Base-by-base conservation (phyloP, 2,888 invertebrate genomes). In the Eupithecia insigniata region DNA sequence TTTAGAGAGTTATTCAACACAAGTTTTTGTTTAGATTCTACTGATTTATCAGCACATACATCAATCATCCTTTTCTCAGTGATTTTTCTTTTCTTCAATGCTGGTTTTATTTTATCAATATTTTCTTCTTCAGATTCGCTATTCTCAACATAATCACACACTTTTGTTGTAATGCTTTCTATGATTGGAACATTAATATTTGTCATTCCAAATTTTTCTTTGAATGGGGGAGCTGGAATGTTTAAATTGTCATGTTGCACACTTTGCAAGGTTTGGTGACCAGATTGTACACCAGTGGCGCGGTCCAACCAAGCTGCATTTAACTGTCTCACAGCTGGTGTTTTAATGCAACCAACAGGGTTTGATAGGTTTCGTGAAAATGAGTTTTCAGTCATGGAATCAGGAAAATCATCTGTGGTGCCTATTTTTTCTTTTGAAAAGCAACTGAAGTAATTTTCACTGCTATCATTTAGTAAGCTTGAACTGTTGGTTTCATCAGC, bases 91-190 rank as follows among this genome's bases (percentile, higher is more conserved):
- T 95, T 94, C 80, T 96, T 96, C 1, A 95, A 91, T 51, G 95
- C 94, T 66, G 96, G 96, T 78, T 95, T 93, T 55, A 95, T 84
- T 80, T 95, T 93, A 67, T 82, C 80, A 69, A 88, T 90, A 76
- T 95, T 94, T 74, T 95, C 95, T 66, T 90, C 94, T 82, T 96
- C 96, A 55, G 96, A 95, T 79, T 96, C 97, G 89, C 96, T 97
- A 79, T 96, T 96, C 86, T 97, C 97, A 81, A 97, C 96, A 83
- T 95, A 96, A 81, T 96, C 96, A 77, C 91, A 78, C 66, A 73
- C 71, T 83, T 88, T 89, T 58, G 89, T 85, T 75, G 85, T 65
- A 77, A 75, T 65, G 79, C 79, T 82, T 79, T 70, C 69, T 62
- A 34, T 2, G 7, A 30, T 61, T 36, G 69, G 34, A 55, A 76